Conservation (phyloP, 2,113 vertebrate genomes). For the Neopipo cinnamomea region DNA sequence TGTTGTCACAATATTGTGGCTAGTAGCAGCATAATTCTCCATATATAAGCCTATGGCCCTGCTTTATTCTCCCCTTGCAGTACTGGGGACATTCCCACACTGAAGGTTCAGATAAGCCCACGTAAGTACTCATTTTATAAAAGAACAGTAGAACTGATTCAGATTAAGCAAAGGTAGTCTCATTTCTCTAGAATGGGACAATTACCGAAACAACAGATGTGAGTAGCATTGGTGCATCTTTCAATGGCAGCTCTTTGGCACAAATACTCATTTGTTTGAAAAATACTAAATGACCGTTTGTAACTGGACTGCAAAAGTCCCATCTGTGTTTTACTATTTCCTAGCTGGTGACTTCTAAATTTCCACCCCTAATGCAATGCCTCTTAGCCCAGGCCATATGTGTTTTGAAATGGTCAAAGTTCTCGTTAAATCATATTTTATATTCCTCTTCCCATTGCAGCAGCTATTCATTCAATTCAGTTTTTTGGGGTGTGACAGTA, state of each 20-base stretch:
- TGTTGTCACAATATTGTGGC: not conserved
- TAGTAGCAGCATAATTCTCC: not conserved
- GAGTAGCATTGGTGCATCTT: not conserved
- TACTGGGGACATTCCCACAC: not conserved
- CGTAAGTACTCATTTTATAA: not conserved
- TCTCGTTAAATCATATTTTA: not conserved
- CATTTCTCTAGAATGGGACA: not conserved
- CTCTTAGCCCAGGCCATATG: not conserved
- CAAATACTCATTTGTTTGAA: slow-evolving; percentile 4
- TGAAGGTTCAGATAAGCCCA: not conserved
- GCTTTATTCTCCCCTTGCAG: not conserved
- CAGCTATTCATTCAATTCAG: not conserved
- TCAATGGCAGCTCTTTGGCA: slow-evolving; percentile 18
- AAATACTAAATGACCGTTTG: slow-evolving; percentile 33
- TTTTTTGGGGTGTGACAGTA: accelerated
- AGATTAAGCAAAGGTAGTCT: not conserved
- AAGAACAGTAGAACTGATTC: slow-evolving; percentile 17
- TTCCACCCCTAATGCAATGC: not conserved
- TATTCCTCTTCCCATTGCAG: not conserved
- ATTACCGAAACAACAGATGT: slow-evolving; percentile 33
- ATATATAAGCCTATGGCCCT: not conserved
- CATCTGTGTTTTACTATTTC: not conserved
- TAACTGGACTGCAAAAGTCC: not conserved
- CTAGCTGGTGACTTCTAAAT: not conserved
- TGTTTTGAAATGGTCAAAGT: not conserved